Percentiles rank a stretch among this genome's conserved stretches.
phyloP scores from a whole-genome alignment of 2,888 invertebrate species.

The Tholera decimalis region DNA sequence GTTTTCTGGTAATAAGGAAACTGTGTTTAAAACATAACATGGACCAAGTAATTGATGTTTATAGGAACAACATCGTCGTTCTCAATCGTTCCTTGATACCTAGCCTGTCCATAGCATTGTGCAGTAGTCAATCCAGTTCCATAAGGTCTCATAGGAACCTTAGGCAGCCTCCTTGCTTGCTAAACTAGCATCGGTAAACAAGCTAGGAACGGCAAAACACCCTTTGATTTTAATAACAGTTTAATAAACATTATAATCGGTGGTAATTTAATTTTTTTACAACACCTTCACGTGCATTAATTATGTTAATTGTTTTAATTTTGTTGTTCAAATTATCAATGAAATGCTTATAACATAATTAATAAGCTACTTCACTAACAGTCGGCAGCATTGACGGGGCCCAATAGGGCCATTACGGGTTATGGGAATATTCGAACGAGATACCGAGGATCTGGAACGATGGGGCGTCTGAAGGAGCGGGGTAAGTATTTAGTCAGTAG shows the following conservation, averaged over 20 bases:
- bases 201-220: neutral
- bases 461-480: too few species aligned
- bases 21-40: neutral
- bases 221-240: conserved; percentile 25
- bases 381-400: too few species aligned
- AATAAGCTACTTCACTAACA: too few species aligned
- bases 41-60: neutral
- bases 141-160: conserved; percentile 32
- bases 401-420: too few species aligned
- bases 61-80: conserved; percentile 6
- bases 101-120: conserved; percentile 21
- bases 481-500: too few species aligned
- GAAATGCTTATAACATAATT: too few species aligned
- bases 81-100: conserved; percentile 38
- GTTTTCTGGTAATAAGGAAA: conserved; percentile 2
- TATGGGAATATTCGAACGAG: too few species aligned
- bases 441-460: too few species aligned
- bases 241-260: neutral
- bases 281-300: too few species aligned
- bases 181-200: conserved; percentile 4
- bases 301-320: too few species aligned
- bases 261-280: neutral
- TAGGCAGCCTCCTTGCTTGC: conserved; percentile 23
- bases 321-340: too few species aligned
- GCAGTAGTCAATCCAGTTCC: conserved; percentile 39